phyloP scores from a whole-genome alignment of 2,113 vertebrate species.

The Gorsachius goisagi region DNA sequence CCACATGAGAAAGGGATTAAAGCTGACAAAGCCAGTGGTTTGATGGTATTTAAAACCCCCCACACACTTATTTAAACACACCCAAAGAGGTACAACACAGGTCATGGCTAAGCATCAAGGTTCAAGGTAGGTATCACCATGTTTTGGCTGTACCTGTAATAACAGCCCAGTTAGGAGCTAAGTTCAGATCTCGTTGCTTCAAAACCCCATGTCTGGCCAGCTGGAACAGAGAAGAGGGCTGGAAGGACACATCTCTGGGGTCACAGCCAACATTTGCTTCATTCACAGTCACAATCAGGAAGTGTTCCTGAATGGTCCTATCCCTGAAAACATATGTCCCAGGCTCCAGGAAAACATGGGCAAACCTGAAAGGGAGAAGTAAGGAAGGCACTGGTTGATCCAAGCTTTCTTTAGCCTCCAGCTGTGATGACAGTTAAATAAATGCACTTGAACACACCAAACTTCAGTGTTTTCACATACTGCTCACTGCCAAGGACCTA shows the following conservation, averaged over 20 bases:
- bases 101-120: not conserved
- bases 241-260: conserved; percentile 67
- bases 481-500: not conserved
- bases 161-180: conserved; percentile 85
- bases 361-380: conserved; percentile 78
- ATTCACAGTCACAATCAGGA: conserved; percentile 83
- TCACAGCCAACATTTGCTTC: conserved; percentile 75
- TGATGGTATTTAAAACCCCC: not conserved
- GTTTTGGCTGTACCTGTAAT: conserved; percentile 76
- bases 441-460: not conserved
- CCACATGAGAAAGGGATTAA: not conserved
- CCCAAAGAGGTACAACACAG: not conserved
- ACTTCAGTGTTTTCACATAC: accelerated
- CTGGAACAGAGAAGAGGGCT: conserved; percentile 86
- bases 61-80: not conserved
- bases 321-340: conserved; percentile 89
- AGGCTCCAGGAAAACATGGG: conserved; percentile 85
- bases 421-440: not conserved
- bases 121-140: not conserved
- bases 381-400: not conserved
- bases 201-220: conserved; percentile 78
- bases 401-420: not conserved
- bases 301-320: conserved; percentile 74
- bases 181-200: conserved; percentile 73
- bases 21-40: not conserved